Base-by-base conservation (phyloP, 2,888 invertebrate genomes). In the Teleogryllus oceanicus region DNA sequence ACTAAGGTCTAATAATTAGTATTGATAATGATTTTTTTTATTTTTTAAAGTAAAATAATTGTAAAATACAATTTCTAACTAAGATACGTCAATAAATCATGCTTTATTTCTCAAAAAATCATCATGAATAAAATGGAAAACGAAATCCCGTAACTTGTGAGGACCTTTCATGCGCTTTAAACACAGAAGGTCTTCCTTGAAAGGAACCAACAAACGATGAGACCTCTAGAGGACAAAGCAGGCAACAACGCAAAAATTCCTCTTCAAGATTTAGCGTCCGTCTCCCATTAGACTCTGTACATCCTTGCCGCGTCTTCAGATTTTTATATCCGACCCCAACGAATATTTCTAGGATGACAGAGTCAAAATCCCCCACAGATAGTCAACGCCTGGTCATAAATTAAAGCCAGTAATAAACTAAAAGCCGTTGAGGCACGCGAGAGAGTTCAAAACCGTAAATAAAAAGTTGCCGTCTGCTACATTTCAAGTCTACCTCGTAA, bases 201-300 rank as follows among this genome's bases (percentile, higher is more conserved):
- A 62, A 62, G 16, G 62, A 62, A 13, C 16, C 62, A 18, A 13
- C 62, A 62, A 62, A 62, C 62, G n/a, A n/a, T 13, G n/a, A n/a
- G 13, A 62, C 62, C 13, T n/a, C 16, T 1, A n/a, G n/a, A 62
- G 62, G 62, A 62, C 62, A 62, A 62, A 8, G n/a, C 62, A 62
- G 62, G n/a, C 62, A 62, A 62, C n/a, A 62, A 62, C 62, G 62
- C 62, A 62, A 62, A 62, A 62, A 62, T 62, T 62, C 62, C n/a
- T 62, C 62, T 62, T 62, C 62, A 62, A 62, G 62, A 62, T 62
- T 62, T 62, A 62, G 62, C 62, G 62, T 62, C 62, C 62, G 62
- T 62, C 62, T 62, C 16, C 62, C 62, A 62, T 62, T 62, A 62
- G 62, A n/a, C 62, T n/a, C n/a, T 62, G 62, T n/a, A 18, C n/a